Conservation (phyloP, 2,888 invertebrate species). For the Drosophila quasianomalipes region DNA sequence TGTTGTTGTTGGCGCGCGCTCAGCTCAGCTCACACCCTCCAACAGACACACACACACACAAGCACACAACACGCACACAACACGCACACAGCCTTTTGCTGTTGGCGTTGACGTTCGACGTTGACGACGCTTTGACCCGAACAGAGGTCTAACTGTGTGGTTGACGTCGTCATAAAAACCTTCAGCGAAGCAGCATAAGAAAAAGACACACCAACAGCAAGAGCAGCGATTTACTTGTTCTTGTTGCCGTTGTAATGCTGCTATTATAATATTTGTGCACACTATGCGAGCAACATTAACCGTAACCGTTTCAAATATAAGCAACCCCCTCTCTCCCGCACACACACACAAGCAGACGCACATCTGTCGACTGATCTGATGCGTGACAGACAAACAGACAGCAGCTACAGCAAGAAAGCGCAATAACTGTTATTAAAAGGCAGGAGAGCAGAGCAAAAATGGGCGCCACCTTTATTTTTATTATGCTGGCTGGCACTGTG, state of each 20-base stretch:
- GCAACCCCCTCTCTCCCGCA: not conserved
- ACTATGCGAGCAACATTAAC: slow-evolving; percentile 9
- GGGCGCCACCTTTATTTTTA: slow-evolving; percentile 50
- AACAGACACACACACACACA: not conserved
- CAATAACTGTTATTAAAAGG: slow-evolving; percentile 72
- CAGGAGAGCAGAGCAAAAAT: slow-evolving; percentile 22
- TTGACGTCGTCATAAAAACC: slow-evolving; percentile 45
- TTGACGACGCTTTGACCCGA: slow-evolving; percentile 49
- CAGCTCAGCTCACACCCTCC: slow-evolving; percentile 48
- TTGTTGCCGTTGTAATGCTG: slow-evolving; percentile 19
- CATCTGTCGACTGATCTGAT: slow-evolving; percentile 53
- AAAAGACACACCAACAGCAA: slow-evolving; percentile 26
- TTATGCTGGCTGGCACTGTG: slow-evolving; percentile 22
- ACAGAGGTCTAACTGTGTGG: slow-evolving; percentile 44
- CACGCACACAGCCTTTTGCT: slow-evolving; percentile 18
- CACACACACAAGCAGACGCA: slow-evolving; percentile 8
- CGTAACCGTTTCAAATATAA: slow-evolving; percentile 3
- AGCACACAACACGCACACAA: not conserved
- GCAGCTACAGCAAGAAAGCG: slow-evolving; percentile 40
- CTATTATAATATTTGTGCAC: slow-evolving; percentile 24
- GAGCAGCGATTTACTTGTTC: slow-evolving; percentile 16
- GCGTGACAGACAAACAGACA: slow-evolving; percentile 56
- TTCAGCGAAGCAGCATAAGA: slow-evolving; percentile 45
- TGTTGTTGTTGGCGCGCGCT: slow-evolving; percentile 42
- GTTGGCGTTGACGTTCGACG: slow-evolving; percentile 20